Evolutionary conservation across 2,113 vertebrate species (phyloP).

Genomic region (Bujurquina vittata): DNA sequence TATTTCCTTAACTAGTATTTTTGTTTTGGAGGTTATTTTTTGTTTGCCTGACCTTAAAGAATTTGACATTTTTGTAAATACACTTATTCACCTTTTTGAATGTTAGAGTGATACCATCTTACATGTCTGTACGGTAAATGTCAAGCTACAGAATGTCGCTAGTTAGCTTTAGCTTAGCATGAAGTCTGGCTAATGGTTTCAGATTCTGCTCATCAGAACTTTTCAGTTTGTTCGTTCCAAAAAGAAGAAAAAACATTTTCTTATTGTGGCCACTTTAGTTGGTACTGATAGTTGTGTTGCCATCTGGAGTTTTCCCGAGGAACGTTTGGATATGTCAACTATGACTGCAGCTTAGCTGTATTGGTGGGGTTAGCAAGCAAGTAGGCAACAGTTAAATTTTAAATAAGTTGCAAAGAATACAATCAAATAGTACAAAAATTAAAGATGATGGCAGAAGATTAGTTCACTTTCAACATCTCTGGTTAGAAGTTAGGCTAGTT

Average conservation of each 20-base stretch:
- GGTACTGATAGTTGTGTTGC: background rate
- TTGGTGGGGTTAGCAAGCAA: too few relatives aligned
- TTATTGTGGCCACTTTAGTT: background rate
- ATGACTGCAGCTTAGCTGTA: background rate
- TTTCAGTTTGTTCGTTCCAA: background rate
- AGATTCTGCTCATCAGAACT: background rate
- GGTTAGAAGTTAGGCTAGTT: background rate
- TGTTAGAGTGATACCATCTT: background rate
- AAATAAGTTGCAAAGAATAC: too few relatives aligned
- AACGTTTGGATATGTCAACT: background rate
- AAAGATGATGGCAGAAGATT: background rate
- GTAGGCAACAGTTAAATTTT: too few relatives aligned
- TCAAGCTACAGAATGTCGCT: background rate
- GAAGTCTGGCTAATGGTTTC: background rate
- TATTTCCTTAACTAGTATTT: background rate
- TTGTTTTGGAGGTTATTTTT: background rate
- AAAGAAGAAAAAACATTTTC: background rate
- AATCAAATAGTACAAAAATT: too few relatives aligned
- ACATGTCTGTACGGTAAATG: background rate
- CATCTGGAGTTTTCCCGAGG: too few relatives aligned
- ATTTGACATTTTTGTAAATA: background rate
- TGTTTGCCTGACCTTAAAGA: background rate
- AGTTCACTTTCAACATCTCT: background rate
- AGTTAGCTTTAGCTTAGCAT: background rate
- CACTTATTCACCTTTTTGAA: background rate